These are phyloP conservation scores for Sakesphorus luctuosus DNA, from an alignment of 2,113 vertebrate genomes.

Conservation along the genomic window DNA sequence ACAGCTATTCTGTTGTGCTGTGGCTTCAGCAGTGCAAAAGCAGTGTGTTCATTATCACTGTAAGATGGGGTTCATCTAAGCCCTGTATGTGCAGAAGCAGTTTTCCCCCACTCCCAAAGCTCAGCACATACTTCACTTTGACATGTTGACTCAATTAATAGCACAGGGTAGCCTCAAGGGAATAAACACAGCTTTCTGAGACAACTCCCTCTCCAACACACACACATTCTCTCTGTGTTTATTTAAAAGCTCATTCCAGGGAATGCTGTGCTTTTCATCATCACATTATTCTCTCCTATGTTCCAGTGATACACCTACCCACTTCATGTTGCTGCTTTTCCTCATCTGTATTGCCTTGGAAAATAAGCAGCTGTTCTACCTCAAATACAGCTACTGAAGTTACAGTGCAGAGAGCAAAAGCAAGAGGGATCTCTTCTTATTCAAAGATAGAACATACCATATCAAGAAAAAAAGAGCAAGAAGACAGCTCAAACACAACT, in stretches of 20 bases:
- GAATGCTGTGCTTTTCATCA: not conserved
- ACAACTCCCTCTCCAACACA: not conserved
- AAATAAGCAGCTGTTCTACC: not conserved
- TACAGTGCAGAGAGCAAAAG: not conserved
- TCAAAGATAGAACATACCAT: not conserved
- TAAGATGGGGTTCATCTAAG: not conserved
- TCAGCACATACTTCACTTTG: conserved; percentile 31
- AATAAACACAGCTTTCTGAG: not conserved
- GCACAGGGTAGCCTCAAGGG: not conserved
- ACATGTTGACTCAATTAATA: conserved; percentile 54
- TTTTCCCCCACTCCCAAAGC: not conserved
- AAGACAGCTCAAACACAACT: not conserved
- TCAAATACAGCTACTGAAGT: not conserved
- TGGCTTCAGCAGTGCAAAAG: not conserved
- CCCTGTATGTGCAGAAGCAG: not conserved
- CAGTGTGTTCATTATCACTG: not conserved
- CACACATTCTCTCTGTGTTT: not conserved
- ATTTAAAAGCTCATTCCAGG: not conserved
- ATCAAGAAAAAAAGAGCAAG: not conserved
- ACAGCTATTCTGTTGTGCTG: not conserved
- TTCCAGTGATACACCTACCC: not conserved
- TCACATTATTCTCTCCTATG: not conserved
- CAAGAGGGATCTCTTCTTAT: not conserved
- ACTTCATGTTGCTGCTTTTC: not conserved
- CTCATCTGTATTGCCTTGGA: not conserved